Base-by-base conservation (phyloP, 2,888 invertebrate genomes). In the Phyllotreta cruciferae region DNA sequence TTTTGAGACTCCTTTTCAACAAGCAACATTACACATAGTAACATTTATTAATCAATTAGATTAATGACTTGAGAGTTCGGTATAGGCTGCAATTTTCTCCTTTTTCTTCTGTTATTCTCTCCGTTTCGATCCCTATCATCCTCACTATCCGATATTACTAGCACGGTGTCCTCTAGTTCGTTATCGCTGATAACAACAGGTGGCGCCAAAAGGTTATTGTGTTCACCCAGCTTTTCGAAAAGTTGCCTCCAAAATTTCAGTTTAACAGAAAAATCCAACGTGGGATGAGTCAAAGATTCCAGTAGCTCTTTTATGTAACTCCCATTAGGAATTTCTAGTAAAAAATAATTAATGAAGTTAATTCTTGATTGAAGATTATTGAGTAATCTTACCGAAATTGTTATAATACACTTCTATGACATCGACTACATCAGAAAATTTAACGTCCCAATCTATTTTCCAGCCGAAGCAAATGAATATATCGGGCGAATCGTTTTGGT, bases 351-450 rank as follows among this genome's bases (percentile, higher is more conserved):
- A 11, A 42, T 6, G 10, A n/a, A 24, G 4, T 13, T 7, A 34
- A 42, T 44, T 0, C 10, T 14, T 35, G 35, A 24, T 7, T 14
- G 11, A 6, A 10, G 34, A 34, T 1, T 9, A 56, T 24, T 14
- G 14, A 14, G 53, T 44, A 1, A 34, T 50, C 61, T 65, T 56
- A 70, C 70, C 66, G 62, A 65, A 56, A 55, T 66, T 58, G 56
- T 70, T 70, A 44, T 65, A 66, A 63, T 65, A 69, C 42, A 70
- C 67, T 52, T 70, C 70, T 13, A 70, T 62, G 24, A 66, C 55
- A 49, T 70, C 70, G 47, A 50, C 56, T 41, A 70, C 50, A 56
- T 66, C 61, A 60, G 56, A 70, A n/a, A 60, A 54, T 44, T 69
- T 68, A n/a, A 69, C 9, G 37, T 58, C 49, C 70, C 70, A 70